A percentile compares a stretch with the other conserved stretches of the same genome.
Evolutionary conservation across 2,113 vertebrate genomes (phyloP).

Genomic region (Pelusios castaneus): DNA sequence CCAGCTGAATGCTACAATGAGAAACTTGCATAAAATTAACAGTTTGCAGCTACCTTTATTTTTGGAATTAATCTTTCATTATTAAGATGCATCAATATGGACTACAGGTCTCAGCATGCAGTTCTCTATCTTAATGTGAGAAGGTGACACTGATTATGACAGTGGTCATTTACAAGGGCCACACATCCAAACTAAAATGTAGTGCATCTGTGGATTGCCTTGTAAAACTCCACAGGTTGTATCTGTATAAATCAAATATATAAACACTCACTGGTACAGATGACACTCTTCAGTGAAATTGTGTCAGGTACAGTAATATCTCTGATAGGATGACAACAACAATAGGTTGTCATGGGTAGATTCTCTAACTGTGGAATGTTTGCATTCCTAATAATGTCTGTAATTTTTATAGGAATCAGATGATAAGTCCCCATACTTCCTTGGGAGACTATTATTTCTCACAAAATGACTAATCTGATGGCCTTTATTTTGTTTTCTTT

Average conservation of each 20-base stretch:
- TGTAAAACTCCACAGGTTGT: background rate
- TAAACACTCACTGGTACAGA: background rate
- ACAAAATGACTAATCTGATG: background rate
- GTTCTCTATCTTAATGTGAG: background rate
- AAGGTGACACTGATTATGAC: background rate
- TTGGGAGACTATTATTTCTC: background rate
- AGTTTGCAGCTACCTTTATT: background rate
- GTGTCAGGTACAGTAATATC: background rate
- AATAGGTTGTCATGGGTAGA: background rate
- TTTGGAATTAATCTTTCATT: background rate
- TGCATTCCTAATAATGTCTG: background rate
- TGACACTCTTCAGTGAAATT: background rate
- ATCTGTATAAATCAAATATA: background rate
- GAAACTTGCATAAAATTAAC: background rate
- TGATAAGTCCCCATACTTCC: background rate
- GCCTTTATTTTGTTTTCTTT: background rate
- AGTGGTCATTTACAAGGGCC: background rate
- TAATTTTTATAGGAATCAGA: background rate
- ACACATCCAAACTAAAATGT: background rate
- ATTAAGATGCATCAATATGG: background rate
- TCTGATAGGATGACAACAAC: background rate
- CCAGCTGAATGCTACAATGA: background rate
- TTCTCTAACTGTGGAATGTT: background rate
- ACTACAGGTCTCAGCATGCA: background rate
- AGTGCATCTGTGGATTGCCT: background rate